Evolutionary conservation across 2,113 vertebrate species (phyloP), one percentile per base, ranked within the genome.

Genomic region (Nematolebias whitei): DNA sequence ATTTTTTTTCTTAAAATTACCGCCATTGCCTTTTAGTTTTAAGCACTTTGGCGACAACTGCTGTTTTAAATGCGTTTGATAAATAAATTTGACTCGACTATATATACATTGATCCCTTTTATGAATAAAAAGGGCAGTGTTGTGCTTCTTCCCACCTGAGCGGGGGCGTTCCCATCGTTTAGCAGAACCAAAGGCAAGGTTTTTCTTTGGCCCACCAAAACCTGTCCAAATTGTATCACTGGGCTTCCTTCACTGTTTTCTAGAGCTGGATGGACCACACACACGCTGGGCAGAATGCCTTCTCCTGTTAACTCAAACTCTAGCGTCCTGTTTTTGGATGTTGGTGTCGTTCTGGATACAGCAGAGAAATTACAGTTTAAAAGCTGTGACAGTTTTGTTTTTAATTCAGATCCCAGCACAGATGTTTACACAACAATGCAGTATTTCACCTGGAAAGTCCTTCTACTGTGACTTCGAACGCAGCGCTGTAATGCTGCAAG

Each of bases 391-490:
- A n/a, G 26, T n/a, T 12, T 16, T 49, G n/a, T 39, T 45, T 45
- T 12, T 56, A 29, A 47, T 18, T 12, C 2, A 20, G 24, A 1
- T 39, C 10, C 50, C 7, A 19, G 16, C 16, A 22, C 4, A 35
- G 16, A 14, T 24, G 20, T 24, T 5, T 13, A 20, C 2, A 3
- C 22, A 32, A 1, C 32, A 4, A 19, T 61, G 16, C 52, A 54
- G 2, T 22, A 38, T 18, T 61, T 52, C 91, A 98, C 96, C 94
- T 94, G 68, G 73, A 50, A 6, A 67, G 3, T 22, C 79, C 83
- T 6, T 97, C 92, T 18, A 96, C 41, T 2, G 83, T 82, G 43
- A 92, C 94, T 74, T 95, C 94, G 16, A 98, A 96, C 49, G 89
- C 61, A 12, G 93, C 95, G 19, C 88, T 79, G 74, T 98, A 95